These are phyloP conservation scores for Mionectes olivaceus DNA, from an alignment of 2,797 vertebrate genomes.

Conservation along the genomic window DNA sequence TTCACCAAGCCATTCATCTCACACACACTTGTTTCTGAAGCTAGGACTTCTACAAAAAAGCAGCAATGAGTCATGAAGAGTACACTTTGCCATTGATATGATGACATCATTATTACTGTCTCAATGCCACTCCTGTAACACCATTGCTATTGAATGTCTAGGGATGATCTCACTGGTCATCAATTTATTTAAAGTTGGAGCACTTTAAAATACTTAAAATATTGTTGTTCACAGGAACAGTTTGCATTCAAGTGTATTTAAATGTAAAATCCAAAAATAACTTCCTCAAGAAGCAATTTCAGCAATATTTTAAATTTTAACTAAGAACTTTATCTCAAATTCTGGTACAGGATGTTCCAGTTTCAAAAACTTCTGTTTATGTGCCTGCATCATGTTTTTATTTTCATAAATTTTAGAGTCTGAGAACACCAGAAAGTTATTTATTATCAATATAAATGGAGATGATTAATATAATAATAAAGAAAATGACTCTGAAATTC, in stretches of 20 bases:
- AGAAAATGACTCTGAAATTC: not conserved
- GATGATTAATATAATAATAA: conserved; percentile 4
- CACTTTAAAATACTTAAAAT: conserved; percentile 31
- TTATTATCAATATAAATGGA: conserved; percentile 28
- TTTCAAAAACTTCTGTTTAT: not conserved
- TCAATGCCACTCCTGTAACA: not conserved
- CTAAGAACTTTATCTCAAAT: not conserved
- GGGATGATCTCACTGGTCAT: conserved; percentile 10
- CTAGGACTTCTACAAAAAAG: not conserved
- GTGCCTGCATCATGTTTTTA: not conserved
- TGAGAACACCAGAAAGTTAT: conserved; percentile 21
- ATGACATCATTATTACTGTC: not conserved
- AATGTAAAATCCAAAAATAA: not conserved
- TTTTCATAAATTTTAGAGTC: not conserved
- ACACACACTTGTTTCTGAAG: not conserved
- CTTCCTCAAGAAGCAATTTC: not conserved
- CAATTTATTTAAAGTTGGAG: conserved; percentile 12
- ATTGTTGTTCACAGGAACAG: not conserved
- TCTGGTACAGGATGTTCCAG: not conserved
- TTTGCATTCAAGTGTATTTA: not conserved
- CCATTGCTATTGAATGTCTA: not conserved
- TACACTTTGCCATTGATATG: not conserved
- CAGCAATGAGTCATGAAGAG: not conserved
- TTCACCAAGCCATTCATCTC: not conserved
- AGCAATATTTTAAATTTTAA: not conserved